Evolutionary conservation across 2,888 invertebrate genomes (phyloP), one percentile per base, ranked within the genome.

Genomic region (Leptopilina syphax): DNA sequence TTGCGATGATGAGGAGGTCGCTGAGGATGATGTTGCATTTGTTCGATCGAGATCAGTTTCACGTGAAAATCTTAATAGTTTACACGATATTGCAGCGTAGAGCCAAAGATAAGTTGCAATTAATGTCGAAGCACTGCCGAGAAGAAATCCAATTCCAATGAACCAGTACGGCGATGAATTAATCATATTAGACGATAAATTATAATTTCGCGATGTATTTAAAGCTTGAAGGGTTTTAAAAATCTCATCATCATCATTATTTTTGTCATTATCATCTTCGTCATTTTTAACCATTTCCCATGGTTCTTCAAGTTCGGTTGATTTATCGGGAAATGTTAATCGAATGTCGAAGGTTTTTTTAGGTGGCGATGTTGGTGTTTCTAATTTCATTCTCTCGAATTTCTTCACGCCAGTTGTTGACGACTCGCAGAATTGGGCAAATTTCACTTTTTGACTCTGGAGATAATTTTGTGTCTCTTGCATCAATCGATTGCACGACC

Each of bases 21-120:
- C 12, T 10, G 50, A 50, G 4, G 84, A 83, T 34, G 34, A 34
- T 34, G 34, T 34, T 63, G 80, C 79, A 3, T 80, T 84, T 83
- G 3, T 76, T 50, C 6, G 83, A 79, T 10, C 81, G 77, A 4
- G 8, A 27, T 0, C 73, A 67, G 7, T 77, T 78, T 41, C 82
- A 79, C 79, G 66, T 18, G 68, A 27, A 34, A 80, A 77, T 7
- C 83, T 80, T 34, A 50, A 47, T 34, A 77, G 65, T n/a, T 84
- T 83, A 12, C 85, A 87, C 3, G 83, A 83, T 34, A 82, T 79
- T 3, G 83, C 85, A 7, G 82, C 84, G 0, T 87, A 84, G 1
- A 89, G 77, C 85, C 90, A 89, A 1, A 89, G 50, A 70, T 91
- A 91, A 13, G 87, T 88, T 12, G 83, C 77, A 2, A 90, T 66